Evolutionary conservation across 2,113 vertebrate genomes (phyloP).

Genomic region (Etheostoma cragini): DNA sequence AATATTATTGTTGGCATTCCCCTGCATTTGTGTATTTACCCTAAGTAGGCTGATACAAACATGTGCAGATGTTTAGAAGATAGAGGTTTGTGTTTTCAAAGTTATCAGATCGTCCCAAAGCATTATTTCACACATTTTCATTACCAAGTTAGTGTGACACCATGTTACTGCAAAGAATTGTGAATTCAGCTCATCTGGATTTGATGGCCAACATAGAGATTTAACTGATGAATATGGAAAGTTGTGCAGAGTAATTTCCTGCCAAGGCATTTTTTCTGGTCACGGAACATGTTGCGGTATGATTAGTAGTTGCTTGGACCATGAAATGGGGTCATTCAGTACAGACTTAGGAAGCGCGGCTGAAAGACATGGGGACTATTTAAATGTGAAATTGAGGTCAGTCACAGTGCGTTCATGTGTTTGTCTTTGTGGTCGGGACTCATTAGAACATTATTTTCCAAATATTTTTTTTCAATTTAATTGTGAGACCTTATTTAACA

Average conservation of each 20-base stretch:
- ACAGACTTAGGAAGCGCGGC: constrained; percentile 39
- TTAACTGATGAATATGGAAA: constrained; percentile 63
- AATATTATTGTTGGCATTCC: background rate
- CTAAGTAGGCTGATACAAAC: background rate
- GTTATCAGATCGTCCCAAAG: background rate
- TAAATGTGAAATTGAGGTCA: constrained; percentile 19
- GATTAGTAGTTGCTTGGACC: constrained; percentile 68
- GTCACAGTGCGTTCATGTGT: constrained; percentile 12
- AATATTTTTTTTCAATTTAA: background rate
- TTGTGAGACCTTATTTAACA: background rate
- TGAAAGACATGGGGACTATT: constrained; percentile 51
- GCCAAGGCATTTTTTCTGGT: constrained; percentile 64
- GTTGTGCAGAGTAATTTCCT: constrained; percentile 69
- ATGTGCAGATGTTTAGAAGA: background rate
- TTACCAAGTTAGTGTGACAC: constrained; percentile 19
- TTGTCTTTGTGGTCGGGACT: background rate
- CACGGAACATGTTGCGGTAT: constrained; percentile 67
- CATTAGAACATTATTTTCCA: constrained; percentile 8
- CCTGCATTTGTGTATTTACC: background rate
- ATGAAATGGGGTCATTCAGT: constrained; percentile 66
- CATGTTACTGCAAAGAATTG: constrained; percentile 26
- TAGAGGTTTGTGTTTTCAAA: background rate
- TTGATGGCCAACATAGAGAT: constrained; percentile 13
- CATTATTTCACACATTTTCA: constrained; percentile 14
- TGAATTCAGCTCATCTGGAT: constrained; percentile 47